Evolutionary conservation across 2,113 vertebrate genomes (phyloP).

Genomic region (Strigops habroptila): DNA sequence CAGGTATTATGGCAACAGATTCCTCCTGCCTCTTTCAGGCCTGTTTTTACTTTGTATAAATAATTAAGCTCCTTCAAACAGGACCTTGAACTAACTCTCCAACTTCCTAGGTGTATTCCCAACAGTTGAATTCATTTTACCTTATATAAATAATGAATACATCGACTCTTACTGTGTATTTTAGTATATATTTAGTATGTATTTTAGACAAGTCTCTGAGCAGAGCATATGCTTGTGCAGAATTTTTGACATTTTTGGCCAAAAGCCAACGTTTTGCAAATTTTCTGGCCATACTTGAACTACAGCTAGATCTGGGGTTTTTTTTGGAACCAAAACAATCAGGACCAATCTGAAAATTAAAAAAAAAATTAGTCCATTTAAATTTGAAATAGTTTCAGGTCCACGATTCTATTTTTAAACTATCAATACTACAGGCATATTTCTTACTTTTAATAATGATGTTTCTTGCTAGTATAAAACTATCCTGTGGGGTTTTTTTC

Average conservation of each 20-base stretch:
- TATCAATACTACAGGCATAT: neutral
- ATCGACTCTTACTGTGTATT: neutral
- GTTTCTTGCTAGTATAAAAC: neutral
- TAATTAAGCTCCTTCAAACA: constrained; percentile 43
- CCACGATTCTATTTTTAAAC: neutral
- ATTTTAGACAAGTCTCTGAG: neutral
- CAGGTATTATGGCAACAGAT: neutral
- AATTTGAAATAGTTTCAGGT: neutral
- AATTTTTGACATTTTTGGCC: neutral
- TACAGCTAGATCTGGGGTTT: neutral
- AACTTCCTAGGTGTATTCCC: constrained; percentile 15
- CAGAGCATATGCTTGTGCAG: neutral
- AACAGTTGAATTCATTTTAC: neutral
- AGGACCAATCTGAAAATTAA: neutral
- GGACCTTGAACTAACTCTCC: constrained; percentile 16
- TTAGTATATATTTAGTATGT: neutral
- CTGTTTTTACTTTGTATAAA: constrained; percentile 2
- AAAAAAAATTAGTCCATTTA: neutral
- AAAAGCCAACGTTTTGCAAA: neutral
- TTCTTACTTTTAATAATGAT: neutral
- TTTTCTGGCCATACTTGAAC: neutral
- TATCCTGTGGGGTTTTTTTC: neutral
- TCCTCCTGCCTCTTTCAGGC: neutral
- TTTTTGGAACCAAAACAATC: neutral
- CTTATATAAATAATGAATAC: constrained; percentile 35